A percentile compares a stretch with the other conserved stretches of the same genome.
Conservation (phyloP, 1,140 invertebrate genomes). For the Caenorhabditis brenneri region DNA sequence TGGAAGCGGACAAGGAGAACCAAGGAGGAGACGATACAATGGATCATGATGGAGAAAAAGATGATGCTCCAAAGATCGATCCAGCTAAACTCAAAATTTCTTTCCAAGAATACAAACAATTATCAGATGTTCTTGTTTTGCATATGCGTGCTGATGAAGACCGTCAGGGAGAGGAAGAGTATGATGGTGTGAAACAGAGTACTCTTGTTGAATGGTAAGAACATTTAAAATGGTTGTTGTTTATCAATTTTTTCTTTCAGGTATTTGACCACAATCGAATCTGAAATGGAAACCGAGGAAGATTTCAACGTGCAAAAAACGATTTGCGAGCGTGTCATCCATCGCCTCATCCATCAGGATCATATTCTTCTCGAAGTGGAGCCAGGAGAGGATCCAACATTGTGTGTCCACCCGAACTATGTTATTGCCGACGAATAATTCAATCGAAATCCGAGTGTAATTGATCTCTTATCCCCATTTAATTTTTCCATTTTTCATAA, state of each 20-base stretch:
- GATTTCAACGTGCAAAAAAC: conserved; percentile 87
- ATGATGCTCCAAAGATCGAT: conserved; percentile 21
- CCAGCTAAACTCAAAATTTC: conserved; percentile 81
- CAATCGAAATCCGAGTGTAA: no score
- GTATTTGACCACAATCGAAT: conserved; percentile 87
- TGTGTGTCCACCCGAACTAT: conserved; percentile 96
- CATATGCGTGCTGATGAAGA: conserved; percentile 86
- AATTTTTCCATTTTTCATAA: neutral
- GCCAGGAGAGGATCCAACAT: conserved; percentile 75
- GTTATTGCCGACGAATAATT: conserved; percentile 76
- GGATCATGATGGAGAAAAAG: conserved; percentile 43
- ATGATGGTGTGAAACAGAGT: conserved; percentile 79
- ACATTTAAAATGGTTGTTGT: neutral
- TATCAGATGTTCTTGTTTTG: conserved; percentile 88
- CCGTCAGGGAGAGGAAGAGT: conserved; percentile 73
- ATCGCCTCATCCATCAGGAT: conserved; percentile 84
- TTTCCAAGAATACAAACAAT: conserved; percentile 90
- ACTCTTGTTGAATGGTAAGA: conserved; percentile 85
- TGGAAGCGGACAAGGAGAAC: conserved; percentile 72
- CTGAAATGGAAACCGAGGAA: conserved; percentile 86
- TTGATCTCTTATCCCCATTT: neutral
- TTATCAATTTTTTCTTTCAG: conserved; percentile 6
- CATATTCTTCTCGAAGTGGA: conserved; percentile 64
- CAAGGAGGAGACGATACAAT: conserved; percentile 42
- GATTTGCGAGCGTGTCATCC: conserved; percentile 92